These are phyloP conservation scores for Vulpes vulpes DNA, from an alignment of 2,113 vertebrate genomes.

Conservation along the genomic window DNA sequence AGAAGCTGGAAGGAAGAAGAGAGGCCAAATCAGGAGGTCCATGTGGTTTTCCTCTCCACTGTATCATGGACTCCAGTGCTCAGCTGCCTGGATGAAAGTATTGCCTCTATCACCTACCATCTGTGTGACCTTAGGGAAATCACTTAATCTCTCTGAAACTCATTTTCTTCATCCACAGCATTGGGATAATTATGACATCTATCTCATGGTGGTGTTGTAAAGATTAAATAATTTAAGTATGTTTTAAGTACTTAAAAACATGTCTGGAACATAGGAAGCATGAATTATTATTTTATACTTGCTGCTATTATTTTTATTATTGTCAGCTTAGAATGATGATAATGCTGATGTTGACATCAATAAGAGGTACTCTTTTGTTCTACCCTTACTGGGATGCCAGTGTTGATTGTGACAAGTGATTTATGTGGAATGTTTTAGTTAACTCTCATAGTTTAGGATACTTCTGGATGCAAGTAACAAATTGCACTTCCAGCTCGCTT, in stretches of 20 bases:
- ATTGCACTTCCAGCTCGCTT: not conserved
- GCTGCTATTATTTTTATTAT: not conserved
- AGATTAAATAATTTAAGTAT: constrained; percentile 56
- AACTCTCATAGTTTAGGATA: constrained; percentile 19
- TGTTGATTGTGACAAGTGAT: not conserved
- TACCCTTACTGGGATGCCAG: not conserved
- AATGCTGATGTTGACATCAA: not conserved
- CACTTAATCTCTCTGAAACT: not conserved
- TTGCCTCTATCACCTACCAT: not conserved
- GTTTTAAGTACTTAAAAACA: not conserved
- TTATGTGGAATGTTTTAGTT: constrained; percentile 5
- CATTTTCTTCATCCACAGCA: constrained; percentile 4
- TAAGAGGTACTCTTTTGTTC: constrained; percentile 48
- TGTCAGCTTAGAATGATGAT: constrained; percentile 9
- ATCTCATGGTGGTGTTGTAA: not conserved
- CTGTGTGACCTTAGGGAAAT: constrained; percentile 23
- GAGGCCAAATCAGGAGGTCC: not conserved
- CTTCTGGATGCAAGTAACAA: not conserved
- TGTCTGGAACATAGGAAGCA: not conserved
- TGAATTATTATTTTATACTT: not conserved
- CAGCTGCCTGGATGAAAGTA: not conserved
- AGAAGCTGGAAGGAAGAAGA: not conserved
- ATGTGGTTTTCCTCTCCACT: not conserved
- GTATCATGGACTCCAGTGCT: not conserved
- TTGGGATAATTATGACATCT: not conserved